Base-by-base conservation (phyloP, 2,888 invertebrate genomes). In the Gasteruption jaculator region DNA sequence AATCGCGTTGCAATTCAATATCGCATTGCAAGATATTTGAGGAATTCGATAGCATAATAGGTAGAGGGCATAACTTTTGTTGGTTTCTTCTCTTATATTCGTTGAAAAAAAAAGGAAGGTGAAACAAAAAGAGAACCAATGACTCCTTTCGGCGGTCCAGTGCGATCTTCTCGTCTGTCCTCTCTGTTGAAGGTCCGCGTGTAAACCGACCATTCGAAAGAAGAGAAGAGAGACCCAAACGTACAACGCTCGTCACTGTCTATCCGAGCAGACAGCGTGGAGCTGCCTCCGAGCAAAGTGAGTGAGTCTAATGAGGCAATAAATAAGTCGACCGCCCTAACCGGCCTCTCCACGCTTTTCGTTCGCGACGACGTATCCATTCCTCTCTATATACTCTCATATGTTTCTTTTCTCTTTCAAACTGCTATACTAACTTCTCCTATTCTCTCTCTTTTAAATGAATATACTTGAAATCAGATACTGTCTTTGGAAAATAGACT, bases 271-370 rank as follows among this genome's bases (percentile, higher is more conserved):
- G 69, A 69, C 69, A 69, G 69, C 69, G 68, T 68, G 69, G 68
- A 65, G 68, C 65, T 65, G 61, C 58, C 63, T 63, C 57, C 57
- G 61, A 63, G 66, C 65, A 60, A 65, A 67, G 67, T 64, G 66
- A 65, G 67, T 67, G 68, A 68, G 63, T 67, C 68, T 69, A 69
- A 70, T 69, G 69, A 70, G 68, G 68, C 68, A 67, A 70, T 70
- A 70, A 70, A 69, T 70, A 68, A 68, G 65, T 68, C 68, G 63
- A 58, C 63, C 58, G 64, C 61, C 63, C 64, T 65, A 63, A 66
- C 68, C 65, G 65, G 65, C 61, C 66, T 65, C 65, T 65, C 66
- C 62, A 61, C 67, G 65, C 63, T 66, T 63, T 66, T 64, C 66
- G 67, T 60, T 57, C 58, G 58, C 63, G 58, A 61, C 59, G 61